Percentiles rank a stretch among this genome's conserved stretches.
phyloP scores from a whole-genome alignment of 2,797 vertebrate genomes.

The Silurus aristotelis region DNA sequence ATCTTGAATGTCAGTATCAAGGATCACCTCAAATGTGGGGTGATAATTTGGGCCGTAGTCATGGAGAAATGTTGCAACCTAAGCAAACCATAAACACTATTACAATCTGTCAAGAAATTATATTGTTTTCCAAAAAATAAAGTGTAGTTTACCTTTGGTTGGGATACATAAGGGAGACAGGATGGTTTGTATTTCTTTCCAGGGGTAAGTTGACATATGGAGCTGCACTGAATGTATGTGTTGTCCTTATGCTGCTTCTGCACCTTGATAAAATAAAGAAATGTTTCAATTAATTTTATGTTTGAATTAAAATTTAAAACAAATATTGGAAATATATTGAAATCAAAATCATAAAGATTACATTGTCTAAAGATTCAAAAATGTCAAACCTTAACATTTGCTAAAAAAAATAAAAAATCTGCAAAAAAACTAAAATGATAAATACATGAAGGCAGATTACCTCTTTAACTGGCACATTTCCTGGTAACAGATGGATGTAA shows the following conservation, averaged over 20 bases:
- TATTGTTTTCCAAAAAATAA: neutral
- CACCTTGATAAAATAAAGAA: constrained; percentile 24
- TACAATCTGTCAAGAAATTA: neutral
- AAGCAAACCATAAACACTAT: neutral
- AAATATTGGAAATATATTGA: neutral
- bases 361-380: neutral
- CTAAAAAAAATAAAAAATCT: neutral
- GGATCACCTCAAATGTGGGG: neutral
- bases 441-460: neutral
- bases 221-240: constrained; percentile 28
- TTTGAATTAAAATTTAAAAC: neutral
- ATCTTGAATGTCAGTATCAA: neutral
- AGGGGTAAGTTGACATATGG: constrained; percentile 13
- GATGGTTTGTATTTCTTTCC: constrained; percentile 18
- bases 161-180: constrained; percentile 13
- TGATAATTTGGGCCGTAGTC: neutral
- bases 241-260: neutral
- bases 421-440: neutral
- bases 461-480: constrained; percentile 6
- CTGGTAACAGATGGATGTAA: constrained; percentile 27
- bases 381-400: no score
- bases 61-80: neutral
- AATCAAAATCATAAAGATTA: neutral
- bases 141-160: constrained; percentile 39
- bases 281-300: no score